A percentile compares a stretch with the other conserved stretches of the same genome.
Evolutionary conservation across 2,797 vertebrate species (phyloP).

Genomic region (Thunnus albacares): DNA sequence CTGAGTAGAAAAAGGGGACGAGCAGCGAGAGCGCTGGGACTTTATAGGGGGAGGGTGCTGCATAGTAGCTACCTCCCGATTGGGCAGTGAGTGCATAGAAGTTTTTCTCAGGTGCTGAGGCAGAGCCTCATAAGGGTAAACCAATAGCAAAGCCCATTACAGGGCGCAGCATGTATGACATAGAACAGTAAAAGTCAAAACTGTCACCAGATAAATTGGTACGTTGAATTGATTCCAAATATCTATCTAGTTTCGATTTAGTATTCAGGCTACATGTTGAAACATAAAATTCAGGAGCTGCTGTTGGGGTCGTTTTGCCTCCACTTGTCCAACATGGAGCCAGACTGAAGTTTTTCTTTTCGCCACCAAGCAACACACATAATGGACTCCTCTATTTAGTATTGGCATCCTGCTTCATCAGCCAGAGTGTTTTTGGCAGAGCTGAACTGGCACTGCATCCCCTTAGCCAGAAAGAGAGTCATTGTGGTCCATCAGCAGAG

Average conservation of each 20-base stretch:
- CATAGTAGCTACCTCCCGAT: no score
- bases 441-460: slow-evolving; percentile 59
- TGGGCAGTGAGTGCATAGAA: no score
- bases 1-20: no score
- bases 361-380: slow-evolving; percentile 79
- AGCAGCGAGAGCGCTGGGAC: no score
- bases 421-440: slow-evolving; percentile 81
- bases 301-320: slow-evolving; percentile 39
- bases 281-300: slow-evolving; percentile 56
- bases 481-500: slow-evolving; percentile 70
- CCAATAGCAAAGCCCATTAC: no score
- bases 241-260: slow-evolving; percentile 22
- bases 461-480: slow-evolving; percentile 71
- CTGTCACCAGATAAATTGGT: slow-evolving; percentile 1
- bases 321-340: slow-evolving; percentile 65
- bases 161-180: no score
- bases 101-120: no score
- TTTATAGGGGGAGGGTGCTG: no score
- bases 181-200: background rate
- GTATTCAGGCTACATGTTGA: slow-evolving; percentile 14
- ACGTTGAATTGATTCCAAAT: slow-evolving; percentile 35
- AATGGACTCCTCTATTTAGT: slow-evolving; percentile 80
- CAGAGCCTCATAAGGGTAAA: no score
- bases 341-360: slow-evolving; percentile 68
- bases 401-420: slow-evolving; percentile 75